These are phyloP conservation scores for Sarcophaga subvicina DNA, from an alignment of 2,888 invertebrate species.

Conservation along the genomic window DNA sequence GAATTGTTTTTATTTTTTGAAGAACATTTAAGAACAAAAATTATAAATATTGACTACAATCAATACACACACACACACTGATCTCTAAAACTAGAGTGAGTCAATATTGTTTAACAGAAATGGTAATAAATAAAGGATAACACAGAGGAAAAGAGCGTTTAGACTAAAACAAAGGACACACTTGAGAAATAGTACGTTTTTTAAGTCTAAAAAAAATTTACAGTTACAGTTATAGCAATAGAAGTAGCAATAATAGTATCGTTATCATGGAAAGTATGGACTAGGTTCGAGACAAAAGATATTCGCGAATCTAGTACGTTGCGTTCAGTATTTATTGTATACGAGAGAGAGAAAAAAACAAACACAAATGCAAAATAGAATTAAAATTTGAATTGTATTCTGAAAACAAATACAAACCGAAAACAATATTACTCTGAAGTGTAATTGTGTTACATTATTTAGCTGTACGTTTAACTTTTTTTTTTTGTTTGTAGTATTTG, in stretches of 20 bases:
- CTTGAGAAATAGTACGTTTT: conserved; percentile 23
- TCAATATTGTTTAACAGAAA: conserved; percentile 37
- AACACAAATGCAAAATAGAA: not conserved
- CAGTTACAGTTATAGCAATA: not conserved
- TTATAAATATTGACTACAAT: conserved; percentile 37
- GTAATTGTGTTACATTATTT: conserved; percentile 30
- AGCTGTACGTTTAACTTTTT: conserved; percentile 2
- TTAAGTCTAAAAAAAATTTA: not conserved
- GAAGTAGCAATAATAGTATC: conserved; percentile 19
- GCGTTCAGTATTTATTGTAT: conserved; percentile 56
- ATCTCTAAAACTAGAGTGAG: conserved; percentile 26
- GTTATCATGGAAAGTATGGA: conserved; percentile 69
- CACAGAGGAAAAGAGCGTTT: conserved; percentile 52
- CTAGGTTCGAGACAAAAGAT: conserved; percentile 73
- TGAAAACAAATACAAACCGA: conserved; percentile 15
- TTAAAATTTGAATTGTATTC: conserved; percentile 16
- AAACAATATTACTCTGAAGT: conserved; percentile 1
- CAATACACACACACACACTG: not conserved
- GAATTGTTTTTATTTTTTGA: not conserved
- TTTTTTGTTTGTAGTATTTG: not conserved
- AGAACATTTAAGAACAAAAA: conserved; percentile 46
- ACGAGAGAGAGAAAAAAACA: conserved; percentile 21
- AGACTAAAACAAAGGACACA: conserved; percentile 26
- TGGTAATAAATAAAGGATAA: conserved; percentile 30
- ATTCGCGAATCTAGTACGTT: conserved; percentile 72